Evolutionary conservation across 2,797 vertebrate species (phyloP), one percentile per base, ranked within the genome.

Genomic region (Labroides dimidiatus): DNA sequence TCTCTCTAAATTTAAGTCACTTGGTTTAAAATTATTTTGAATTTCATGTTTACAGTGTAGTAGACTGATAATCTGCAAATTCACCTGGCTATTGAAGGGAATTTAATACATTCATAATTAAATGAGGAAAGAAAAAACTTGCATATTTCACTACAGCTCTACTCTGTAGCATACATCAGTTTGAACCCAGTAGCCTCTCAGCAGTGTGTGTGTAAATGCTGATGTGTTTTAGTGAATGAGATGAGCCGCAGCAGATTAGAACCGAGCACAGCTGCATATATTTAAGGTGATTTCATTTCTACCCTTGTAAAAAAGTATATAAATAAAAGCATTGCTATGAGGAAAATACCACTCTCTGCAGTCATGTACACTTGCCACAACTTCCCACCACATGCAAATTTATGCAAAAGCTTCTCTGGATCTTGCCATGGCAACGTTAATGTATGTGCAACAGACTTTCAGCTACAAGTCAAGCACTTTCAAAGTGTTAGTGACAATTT

Each of bases 381-480:
- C 66, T 70, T 59, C 56, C 44, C 33, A 77, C 50, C 5, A 54
- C 17, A 56, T 85, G 72, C 73, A 82, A 72, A 87, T 84, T 2
- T 57, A 74, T 84, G 81, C 68, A 54, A 84, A 84, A 76, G 7
- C 0, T 69, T 60, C 58, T 19, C 50, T 69, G 55, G 43, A 54
- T 69, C 62, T 75, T 54, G 47, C 69, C 48, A 54, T 77, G 69
- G 73, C 64, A 71, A 80, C 80, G 48, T 16, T 19, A 78, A 64
- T 64, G 68, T 67, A 48, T 50, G 58, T 43, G 65, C 56, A 66
- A 60, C 50, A 70, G 33, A 70, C 69, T 59, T 64, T 24, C 66
- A 21, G 47, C 60, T 50, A 14, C 64, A 19, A 16, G 48, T 71
- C 50, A 19, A 52, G 72, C 49, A 73, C 65, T 79, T 64, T 17